These are phyloP conservation scores for Oenanthe melanoleuca DNA, from an alignment of 2,113 vertebrate species.

Conservation along the genomic window DNA sequence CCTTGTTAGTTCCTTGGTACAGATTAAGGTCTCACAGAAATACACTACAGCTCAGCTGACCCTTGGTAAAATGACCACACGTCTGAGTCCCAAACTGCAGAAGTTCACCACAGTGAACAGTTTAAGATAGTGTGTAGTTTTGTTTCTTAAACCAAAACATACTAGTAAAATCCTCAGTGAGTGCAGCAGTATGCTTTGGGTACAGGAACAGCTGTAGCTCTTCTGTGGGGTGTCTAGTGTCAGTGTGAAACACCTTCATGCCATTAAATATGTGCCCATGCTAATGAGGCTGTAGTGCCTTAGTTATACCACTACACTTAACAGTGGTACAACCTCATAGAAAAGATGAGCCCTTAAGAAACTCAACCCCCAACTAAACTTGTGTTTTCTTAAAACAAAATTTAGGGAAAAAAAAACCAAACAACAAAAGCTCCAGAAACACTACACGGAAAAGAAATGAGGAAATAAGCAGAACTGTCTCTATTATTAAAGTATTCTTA, in stretches of 20 bases:
- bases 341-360: not conserved
- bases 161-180: not conserved
- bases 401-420: not conserved
- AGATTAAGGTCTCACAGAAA: not conserved
- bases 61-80: not conserved
- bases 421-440: not conserved
- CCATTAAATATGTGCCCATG: not conserved
- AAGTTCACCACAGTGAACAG: not conserved
- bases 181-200: not conserved
- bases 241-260: not conserved
- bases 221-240: not conserved
- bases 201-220: not conserved
- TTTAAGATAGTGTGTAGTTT: not conserved
- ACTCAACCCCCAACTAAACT: not conserved
- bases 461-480: conserved; percentile 62
- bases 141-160: not conserved
- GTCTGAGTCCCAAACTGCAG: not conserved
- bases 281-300: not conserved
- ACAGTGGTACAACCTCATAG: not conserved
- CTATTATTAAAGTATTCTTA: conserved; percentile 52
- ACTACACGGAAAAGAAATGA: conserved; percentile 36
- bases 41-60: not conserved
- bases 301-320: not conserved
- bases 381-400: not conserved
- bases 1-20: not conserved